phyloP scores from a whole-genome alignment of 2,113 vertebrate species.

The Progne subis region DNA sequence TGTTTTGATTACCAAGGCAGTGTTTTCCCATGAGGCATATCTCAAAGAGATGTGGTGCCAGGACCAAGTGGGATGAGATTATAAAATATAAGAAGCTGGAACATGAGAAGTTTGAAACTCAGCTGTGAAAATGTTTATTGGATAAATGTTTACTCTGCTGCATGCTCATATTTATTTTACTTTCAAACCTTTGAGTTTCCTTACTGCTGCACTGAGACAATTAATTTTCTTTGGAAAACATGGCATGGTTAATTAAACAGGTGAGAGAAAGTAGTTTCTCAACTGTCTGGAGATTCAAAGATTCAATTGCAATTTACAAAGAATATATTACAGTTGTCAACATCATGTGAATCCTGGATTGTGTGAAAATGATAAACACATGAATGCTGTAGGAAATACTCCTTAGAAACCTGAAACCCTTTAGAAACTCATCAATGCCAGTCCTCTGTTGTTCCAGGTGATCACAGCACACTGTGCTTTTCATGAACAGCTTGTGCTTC shows the following conservation, averaged over 20 bases:
- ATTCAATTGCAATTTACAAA: conserved; percentile 8
- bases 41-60: conserved; percentile 50
- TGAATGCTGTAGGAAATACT: not conserved
- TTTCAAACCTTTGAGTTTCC: conserved; percentile 40
- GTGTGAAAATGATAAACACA: conserved; percentile 25
- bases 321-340: conserved; percentile 51
- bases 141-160: conserved; percentile 40
- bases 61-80: conserved; percentile 57
- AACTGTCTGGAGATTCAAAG: conserved; percentile 37
- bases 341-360: conserved; percentile 12
- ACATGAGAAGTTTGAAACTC: conserved; percentile 63
- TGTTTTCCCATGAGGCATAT: conserved; percentile 50
- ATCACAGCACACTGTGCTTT: not conserved
- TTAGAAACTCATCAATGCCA: not conserved
- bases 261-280: conserved; percentile 49
- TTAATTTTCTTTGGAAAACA: conserved; percentile 61
- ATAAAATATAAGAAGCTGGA: conserved; percentile 62
- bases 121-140: conserved; percentile 69
- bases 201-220: conserved; percentile 32
- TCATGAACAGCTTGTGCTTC: not conserved
- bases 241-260: conserved; percentile 61
- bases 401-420: not conserved
- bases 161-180: conserved; percentile 27
- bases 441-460: not conserved
- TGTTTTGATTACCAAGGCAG: conserved; percentile 61